Base-by-base conservation (phyloP, 2,113 vertebrate species). In the Pangasianodon gigas region DNA sequence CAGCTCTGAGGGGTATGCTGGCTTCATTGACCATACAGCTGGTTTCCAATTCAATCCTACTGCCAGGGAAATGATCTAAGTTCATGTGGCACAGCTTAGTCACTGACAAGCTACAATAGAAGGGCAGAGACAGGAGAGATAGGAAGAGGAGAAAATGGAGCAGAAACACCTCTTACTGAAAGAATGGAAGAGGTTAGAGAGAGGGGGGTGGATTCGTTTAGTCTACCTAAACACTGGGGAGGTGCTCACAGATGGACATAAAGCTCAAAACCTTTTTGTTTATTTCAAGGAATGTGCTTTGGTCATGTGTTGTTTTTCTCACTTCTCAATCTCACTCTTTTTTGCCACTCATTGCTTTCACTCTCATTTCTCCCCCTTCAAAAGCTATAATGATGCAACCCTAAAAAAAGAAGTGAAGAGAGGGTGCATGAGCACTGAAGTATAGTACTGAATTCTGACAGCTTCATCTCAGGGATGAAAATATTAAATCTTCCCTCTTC, bases 371-470 rank as follows among this genome's bases (percentile, higher is more conserved):
- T 80, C 37, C 67, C 51, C 24, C 32, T 89, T 58, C 74, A 56
- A 91, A 84, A 8, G 48, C 58, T 67, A 88, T 85, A 88, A 89
- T 86, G 16, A 71, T 75, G 62, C 82, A 85, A 87, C 85, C 87
- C 62, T 62, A 1, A 79, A 37, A 37, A 75, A 87, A 82, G 3
- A 58, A 86, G 29, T 65, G 26, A 26, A 37, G 48, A 87, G 62
- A 3, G 58, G 44, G 71, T 89, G 79, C 65, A 71, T 51, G 87
- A 84, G 86, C 83, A 84, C 69, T 54, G 92, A 93, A 89, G 92
- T 91, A 93, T 90, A 93, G 91, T 93, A 93, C 95, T 93, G 94
- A 93, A 94, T 93, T 91, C 74, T 94, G 92, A 93, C 94, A 93
- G 91, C 89, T 92, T 87, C 92, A 94, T 94, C 92, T 92, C 80